Evolutionary conservation across 2,888 invertebrate genomes (phyloP), one percentile per base, ranked within the genome.

Genomic region (Aspidapion aeneum): DNA sequence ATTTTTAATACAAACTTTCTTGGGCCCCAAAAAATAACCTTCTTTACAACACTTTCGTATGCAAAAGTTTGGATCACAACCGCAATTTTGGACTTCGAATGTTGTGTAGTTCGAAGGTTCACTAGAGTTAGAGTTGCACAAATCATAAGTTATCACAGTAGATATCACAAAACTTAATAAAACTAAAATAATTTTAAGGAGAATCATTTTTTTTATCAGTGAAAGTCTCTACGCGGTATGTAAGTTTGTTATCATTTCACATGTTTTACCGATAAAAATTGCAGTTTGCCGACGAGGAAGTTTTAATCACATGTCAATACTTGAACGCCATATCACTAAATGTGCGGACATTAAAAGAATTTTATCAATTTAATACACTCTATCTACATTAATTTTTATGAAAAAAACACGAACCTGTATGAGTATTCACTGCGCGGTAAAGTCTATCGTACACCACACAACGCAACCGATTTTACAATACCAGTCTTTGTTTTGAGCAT

Each of bases 11-110:
- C 68, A 68, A 18, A 51, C 52, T 12, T 59, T 55, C 19, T 66
- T 60, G 57, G 1, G 20, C 1, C 22, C 56, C 1, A 68, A 58
- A 59, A 62, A 71, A 18, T 55, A 72, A 1, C 72, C 71, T 1
- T 57, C 48, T 62, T 68, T 70, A 55, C 72, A 72, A 57, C 72
- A 72, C 22, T 71, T 72, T 62, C 71, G 65, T 9, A 71, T 60
- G 57, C 72, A 72, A 7, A 19, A n/a, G 16, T 18, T 55, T 2
- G 57, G 21, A 3, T 19, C 59, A 50, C 72, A 72, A 18, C 64
- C 66, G 51, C 72, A 71, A 16, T 60, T 63, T 59, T 65, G 48
- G 1, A 56, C 49, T 12, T 58, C 52, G 17, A 51, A 3, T 16
- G 63, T 63, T 1, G 55, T 58, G 60, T 72, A 72, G 19, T 48